Evolutionary conservation across 2,888 invertebrate species (phyloP).

Genomic region (Rhagium mordax): DNA sequence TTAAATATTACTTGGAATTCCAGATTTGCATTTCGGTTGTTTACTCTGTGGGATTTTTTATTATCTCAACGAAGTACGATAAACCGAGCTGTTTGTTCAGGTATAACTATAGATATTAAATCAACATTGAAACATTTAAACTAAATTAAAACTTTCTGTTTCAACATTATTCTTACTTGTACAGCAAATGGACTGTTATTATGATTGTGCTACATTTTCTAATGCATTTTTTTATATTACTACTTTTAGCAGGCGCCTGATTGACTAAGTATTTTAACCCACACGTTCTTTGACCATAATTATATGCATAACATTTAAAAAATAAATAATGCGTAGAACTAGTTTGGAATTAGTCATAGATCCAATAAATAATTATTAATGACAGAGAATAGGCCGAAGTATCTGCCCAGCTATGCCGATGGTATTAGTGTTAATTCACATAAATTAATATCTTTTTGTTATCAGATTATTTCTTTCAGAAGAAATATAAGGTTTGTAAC

Average conservation of each 20-base stretch:
- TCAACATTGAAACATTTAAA: neutral
- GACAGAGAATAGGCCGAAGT: slow-evolving; percentile 18
- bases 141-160: neutral
- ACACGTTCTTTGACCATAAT: slow-evolving; percentile 32
- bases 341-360: slow-evolving; percentile 37
- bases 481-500: slow-evolving; percentile 44
- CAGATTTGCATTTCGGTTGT: neutral
- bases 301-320: slow-evolving; percentile 38
- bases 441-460: slow-evolving; percentile 13
- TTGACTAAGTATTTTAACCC: slow-evolving; percentile 32
- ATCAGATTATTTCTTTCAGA: slow-evolving; percentile 50
- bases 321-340: slow-evolving; percentile 37
- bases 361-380: slow-evolving; percentile 32
- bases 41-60: neutral
- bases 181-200: too few relatives aligned
- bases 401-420: slow-evolving; percentile 2
- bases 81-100: neutral
- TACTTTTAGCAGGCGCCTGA: slow-evolving; percentile 30
- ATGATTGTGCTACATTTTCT: slow-evolving; percentile 6
- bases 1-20: neutral
- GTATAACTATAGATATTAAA: neutral
- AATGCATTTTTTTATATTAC: slow-evolving; percentile 8
- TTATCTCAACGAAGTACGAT: neutral
- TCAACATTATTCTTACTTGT: neutral
- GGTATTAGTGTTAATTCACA: neutral